Conservation (phyloP, 2,888 invertebrate species). For the Idaea dimidiata region DNA sequence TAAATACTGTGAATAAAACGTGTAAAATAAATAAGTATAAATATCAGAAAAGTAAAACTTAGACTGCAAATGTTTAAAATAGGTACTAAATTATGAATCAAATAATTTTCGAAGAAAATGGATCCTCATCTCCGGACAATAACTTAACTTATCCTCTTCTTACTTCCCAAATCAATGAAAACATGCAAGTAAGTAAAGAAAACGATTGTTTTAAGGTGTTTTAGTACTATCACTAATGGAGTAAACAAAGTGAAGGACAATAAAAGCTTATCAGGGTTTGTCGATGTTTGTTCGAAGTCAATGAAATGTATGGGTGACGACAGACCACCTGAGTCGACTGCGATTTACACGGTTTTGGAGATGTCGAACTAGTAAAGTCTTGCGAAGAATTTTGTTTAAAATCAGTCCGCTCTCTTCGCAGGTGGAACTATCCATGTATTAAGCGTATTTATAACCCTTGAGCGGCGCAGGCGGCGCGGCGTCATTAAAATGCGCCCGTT, state of each 20-base stretch:
- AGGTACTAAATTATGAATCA: too few species aligned
- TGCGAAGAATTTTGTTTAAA: background rate
- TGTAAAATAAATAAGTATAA: too few species aligned
- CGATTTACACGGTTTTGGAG: slow-evolving; percentile 2
- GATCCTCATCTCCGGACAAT: too few species aligned
- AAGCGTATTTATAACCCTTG: too few species aligned
- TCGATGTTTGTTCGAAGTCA: slow-evolving; percentile 40
- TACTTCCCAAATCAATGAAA: background rate
- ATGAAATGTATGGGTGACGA: slow-evolving; percentile 51
- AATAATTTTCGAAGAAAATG: too few species aligned
- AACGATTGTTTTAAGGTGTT: background rate
- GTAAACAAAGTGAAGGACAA: slow-evolving; percentile 35
- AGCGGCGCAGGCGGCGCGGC: too few species aligned
- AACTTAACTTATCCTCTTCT: background rate
- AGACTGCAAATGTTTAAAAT: too few species aligned
- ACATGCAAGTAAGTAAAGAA: background rate
- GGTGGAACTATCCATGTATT: too few species aligned
- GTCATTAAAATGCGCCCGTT: too few species aligned
- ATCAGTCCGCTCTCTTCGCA: background rate
- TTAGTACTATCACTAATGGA: slow-evolving; percentile 2
- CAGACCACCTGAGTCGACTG: slow-evolving; percentile 58
- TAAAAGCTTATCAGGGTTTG: slow-evolving; percentile 60
- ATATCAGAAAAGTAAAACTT: too few species aligned
- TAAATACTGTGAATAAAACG: too few species aligned
- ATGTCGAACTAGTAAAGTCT: slow-evolving; percentile 5